Base-by-base conservation (phyloP, 2,888 invertebrate genomes). In the Drosophila mimetica region DNA sequence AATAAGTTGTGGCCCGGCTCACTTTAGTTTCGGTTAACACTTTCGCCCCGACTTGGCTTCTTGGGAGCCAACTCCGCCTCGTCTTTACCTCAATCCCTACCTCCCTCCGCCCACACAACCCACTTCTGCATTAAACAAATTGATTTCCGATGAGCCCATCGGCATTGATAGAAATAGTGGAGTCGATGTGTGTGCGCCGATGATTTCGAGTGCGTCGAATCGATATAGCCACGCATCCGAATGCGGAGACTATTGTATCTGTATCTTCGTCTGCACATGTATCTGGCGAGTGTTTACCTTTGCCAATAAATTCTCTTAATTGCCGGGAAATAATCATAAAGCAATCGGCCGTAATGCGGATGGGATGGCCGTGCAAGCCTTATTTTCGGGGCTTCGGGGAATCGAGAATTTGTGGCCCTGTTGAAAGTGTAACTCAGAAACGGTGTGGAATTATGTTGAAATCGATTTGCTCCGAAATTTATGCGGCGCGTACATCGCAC, bases 261-360 rank as follows among this genome's bases (percentile, higher is more conserved):
- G 47, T 39, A 42, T 36, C 50, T 39, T 25, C 5, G 32, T 34
- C 36, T 4, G 51, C 16, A 28, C 25, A 25, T 39, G 44, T 32
- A 54, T 5, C 34, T n/a, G 54, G 53, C 53, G 52, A 67, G 74
- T 82, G 87, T 81, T 83, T 90, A 81, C 78, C 88, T 86, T 77
- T 77, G 88, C 77, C 88, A 85, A 91, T 91, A 90, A 91, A 90
- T 90, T 90, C 79, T 79, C 75, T 88, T 89, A 90, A 91, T 90
- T 90, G 90, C 89, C 88, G 82, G 88, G 85, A 91, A 88, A 90
- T 87, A 89, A 89, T 90, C 90, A 90, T 90, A 90, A 91, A 90
- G 88, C 88, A 90, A 90, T 88, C 87, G 88, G 44, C 57, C 74
- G 85, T 85, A 79, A 79, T 85, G 86, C 65, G 82, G 41, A 57